These are phyloP conservation scores for Malachius bipustulatus DNA, from an alignment of 2,888 invertebrate species.

Conservation along the genomic window DNA sequence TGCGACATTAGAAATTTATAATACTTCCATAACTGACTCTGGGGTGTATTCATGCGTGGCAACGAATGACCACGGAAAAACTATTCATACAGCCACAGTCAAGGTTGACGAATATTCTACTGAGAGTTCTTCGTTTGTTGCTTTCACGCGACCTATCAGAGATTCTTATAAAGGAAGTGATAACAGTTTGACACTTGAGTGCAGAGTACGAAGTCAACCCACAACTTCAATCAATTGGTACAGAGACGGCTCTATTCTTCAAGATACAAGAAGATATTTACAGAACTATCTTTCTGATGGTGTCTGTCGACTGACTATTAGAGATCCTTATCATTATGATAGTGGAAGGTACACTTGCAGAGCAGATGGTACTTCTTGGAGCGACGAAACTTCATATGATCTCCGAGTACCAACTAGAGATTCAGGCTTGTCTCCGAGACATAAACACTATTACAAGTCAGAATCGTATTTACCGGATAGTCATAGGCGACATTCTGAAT, in stretches of 20 bases:
- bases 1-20: slow-evolving; percentile 61
- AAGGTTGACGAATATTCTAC: slow-evolving; percentile 65
- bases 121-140: slow-evolving; percentile 54
- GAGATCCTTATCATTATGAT: slow-evolving; percentile 53
- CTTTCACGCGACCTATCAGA: slow-evolving; percentile 58
- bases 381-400: slow-evolving; percentile 61
- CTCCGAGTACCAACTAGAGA: slow-evolving; percentile 47
- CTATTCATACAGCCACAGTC: slow-evolving; percentile 56
- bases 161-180: slow-evolving; percentile 61
- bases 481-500: too few relatives aligned
- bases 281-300: slow-evolving; percentile 61
- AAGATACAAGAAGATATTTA: slow-evolving; percentile 45
- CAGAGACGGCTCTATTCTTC: slow-evolving; percentile 52
- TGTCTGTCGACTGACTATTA: slow-evolving; percentile 56
- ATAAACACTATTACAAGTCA: too few relatives aligned
- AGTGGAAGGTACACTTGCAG: slow-evolving; percentile 64
- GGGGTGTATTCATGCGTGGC: slow-evolving; percentile 74
- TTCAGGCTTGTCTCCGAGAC: slow-evolving; percentile 35
- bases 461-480: too few relatives aligned
- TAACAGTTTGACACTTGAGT: slow-evolving; percentile 66
- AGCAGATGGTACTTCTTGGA: slow-evolving; percentile 60
- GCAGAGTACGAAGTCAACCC: slow-evolving; percentile 64
- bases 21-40: slow-evolving; percentile 54
- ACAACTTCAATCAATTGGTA: slow-evolving; percentile 63
- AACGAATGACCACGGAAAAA: slow-evolving; percentile 60